Evolutionary conservation across 2,113 vertebrate species (phyloP).

Genomic region (Laticauda laticaudata): DNA sequence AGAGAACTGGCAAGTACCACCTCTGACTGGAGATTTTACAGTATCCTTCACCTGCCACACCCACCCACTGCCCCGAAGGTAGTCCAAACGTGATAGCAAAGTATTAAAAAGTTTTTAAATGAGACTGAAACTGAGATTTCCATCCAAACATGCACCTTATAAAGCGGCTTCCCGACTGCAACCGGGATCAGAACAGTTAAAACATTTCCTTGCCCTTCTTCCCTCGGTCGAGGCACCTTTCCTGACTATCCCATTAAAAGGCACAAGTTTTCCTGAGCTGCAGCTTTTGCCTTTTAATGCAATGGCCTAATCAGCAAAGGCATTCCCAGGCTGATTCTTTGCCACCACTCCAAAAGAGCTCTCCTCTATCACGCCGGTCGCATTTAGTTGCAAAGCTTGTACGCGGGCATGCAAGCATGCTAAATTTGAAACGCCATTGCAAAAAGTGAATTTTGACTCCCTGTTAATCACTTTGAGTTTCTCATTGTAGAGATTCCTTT

Average conservation of each 20-base stretch:
- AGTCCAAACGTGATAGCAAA: background rate
- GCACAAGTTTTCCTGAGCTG: background rate
- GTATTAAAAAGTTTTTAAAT: background rate
- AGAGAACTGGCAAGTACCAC: no score
- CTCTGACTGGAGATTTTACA: no score
- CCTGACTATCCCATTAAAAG: background rate
- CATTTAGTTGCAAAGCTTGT: background rate
- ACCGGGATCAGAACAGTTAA: background rate
- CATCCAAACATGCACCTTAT: background rate
- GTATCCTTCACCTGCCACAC: no score
- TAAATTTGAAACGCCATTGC: background rate
- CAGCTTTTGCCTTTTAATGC: background rate
- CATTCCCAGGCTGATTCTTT: background rate
- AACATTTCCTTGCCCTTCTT: background rate
- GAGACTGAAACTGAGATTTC: background rate
- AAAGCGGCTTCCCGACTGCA: background rate
- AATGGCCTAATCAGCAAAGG: background rate
- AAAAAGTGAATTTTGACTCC: background rate
- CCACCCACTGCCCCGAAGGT: background rate
- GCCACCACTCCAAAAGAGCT: background rate
- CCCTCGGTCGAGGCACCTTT: background rate
- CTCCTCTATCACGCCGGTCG: background rate
- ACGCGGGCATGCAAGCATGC: background rate
- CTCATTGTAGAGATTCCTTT: background rate
- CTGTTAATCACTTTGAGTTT: background rate